Evolutionary conservation across 2,888 invertebrate species (phyloP), one percentile per base, ranked within the genome.

Genomic region (Drosophila dives): DNA sequence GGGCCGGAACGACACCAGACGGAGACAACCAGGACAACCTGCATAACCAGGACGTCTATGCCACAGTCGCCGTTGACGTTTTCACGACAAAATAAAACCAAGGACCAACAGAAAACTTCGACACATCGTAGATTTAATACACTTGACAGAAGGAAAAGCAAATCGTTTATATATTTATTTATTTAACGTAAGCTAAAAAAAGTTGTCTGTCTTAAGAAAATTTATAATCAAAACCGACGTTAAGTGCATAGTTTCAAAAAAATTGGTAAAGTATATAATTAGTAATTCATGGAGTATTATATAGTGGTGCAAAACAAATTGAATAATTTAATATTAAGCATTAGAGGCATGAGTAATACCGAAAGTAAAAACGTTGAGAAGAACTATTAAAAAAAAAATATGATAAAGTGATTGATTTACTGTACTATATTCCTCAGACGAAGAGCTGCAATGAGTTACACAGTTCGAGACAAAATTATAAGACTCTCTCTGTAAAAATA

Each of bases 1-100:
- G 72, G 78, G 72, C 64, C 75, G 65, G 76, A 84, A 83, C 84
- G 85, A 75, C 74, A 81, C 59, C 80, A 86, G 89, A 81, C 80
- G 72, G 63, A 51, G 23, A 64, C 69, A 66, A 55, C 36, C 66
- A 67, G 65, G 45, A 64, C 59, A 49, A 10, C 48, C 59, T 32
- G 65, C 49, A 53, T 64, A 49, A 12, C 33, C 56, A 59, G 54
- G 51, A 62, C 67, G 59, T 53, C 58, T 40, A 50, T 56, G 67
- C 60, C 58, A 70, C 53, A 64, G 75, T 67, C 64, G 61, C 40
- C 81, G 83, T 68, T 85, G 85, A 89, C 83, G 75, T 82, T 89
- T 84, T 85, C 89, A 89, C 86, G 82, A 85, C 75, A 77, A 87
- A 89, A 84, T 81, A 86, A 84, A 83, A 88, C 72, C 51, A 38